Evolutionary conservation across 2,888 invertebrate species (phyloP).

Genomic region (Ectemnius cavifrons): DNA sequence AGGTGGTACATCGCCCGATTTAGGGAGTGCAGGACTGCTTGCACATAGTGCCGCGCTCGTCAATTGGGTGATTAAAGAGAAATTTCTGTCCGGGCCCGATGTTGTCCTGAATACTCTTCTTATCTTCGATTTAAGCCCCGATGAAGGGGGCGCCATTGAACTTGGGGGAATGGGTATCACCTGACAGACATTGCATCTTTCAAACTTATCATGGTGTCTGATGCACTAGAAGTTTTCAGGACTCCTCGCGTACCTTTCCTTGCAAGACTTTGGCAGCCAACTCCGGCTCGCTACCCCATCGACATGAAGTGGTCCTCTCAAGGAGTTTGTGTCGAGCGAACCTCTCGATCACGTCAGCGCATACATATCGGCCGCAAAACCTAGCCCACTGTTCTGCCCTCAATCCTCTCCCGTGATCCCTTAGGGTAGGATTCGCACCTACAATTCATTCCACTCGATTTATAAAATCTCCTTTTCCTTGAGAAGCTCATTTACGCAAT

Average conservation of each 20-base stretch:
- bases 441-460: not conserved
- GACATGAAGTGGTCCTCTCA: constrained; percentile 80
- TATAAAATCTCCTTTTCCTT: not conserved
- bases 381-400: constrained; percentile 88
- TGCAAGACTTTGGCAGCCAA: constrained; percentile 79
- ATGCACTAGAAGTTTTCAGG: too few species aligned
- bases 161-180: constrained; percentile 66
- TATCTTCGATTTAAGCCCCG: constrained; percentile 80
- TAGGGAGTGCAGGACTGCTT: constrained; percentile 81
- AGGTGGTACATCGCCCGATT: constrained; percentile 79
- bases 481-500: not conserved
- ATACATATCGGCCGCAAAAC: constrained; percentile 85
- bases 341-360: constrained; percentile 86
- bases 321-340: constrained; percentile 81
- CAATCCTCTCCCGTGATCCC: constrained; percentile 84
- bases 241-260: constrained; percentile 76
- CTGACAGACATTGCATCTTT: constrained; percentile 41
- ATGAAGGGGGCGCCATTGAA: constrained; percentile 66
- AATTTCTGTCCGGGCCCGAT: constrained; percentile 79
- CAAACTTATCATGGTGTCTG: not conserved
- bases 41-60: constrained; percentile 82
- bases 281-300: constrained; percentile 83
- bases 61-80: constrained; percentile 80
- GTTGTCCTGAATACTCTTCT: constrained; percentile 81
- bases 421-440: constrained; percentile 85